A percentile compares a stretch with the other conserved stretches of the same genome.
Conservation (phyloP, 2,888 invertebrate genomes). For the Tetrapedia diversipes region DNA sequence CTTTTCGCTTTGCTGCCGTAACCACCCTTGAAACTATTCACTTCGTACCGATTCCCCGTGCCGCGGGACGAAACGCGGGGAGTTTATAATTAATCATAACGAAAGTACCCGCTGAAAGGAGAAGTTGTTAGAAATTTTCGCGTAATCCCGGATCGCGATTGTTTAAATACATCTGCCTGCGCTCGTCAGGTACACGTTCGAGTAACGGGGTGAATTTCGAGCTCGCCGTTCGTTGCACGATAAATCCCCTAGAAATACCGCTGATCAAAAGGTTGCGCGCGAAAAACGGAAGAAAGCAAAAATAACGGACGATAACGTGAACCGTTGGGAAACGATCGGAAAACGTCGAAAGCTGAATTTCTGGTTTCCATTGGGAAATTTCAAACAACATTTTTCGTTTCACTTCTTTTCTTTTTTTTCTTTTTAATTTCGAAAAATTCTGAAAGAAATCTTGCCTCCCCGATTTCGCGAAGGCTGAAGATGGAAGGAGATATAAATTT, state of each 20-base stretch:
- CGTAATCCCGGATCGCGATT: too few relatives aligned
- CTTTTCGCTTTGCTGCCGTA: not conserved
- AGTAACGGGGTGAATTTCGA: too few relatives aligned
- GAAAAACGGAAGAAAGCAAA: not conserved
- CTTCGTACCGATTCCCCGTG: slow-evolving; percentile 3
- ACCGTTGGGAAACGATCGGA: not conserved
- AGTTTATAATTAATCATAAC: not conserved
- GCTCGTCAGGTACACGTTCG: too few relatives aligned
- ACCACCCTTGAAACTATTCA: slow-evolving; percentile 1
- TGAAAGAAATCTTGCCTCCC: not conserved
- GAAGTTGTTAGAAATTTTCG: too few relatives aligned
- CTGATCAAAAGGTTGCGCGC: not conserved
- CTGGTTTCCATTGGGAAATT: not conserved
- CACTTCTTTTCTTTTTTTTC: too few relatives aligned
- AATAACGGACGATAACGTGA: not conserved
- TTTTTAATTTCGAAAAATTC: not conserved
- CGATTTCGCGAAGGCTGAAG: not conserved
- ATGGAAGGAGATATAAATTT: not conserved
- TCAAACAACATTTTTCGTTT: too few relatives aligned
- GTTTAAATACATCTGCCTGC: not conserved
- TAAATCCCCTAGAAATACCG: not conserved
- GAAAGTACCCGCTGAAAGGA: not conserved
- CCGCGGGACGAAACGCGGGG: not conserved
- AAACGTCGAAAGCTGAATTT: not conserved
- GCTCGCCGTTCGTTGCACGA: too few relatives aligned